Percentiles rank a stretch among this genome's conserved stretches.
Conservation (phyloP, 2,888 invertebrate genomes). For the Anticlea derivata region DNA sequence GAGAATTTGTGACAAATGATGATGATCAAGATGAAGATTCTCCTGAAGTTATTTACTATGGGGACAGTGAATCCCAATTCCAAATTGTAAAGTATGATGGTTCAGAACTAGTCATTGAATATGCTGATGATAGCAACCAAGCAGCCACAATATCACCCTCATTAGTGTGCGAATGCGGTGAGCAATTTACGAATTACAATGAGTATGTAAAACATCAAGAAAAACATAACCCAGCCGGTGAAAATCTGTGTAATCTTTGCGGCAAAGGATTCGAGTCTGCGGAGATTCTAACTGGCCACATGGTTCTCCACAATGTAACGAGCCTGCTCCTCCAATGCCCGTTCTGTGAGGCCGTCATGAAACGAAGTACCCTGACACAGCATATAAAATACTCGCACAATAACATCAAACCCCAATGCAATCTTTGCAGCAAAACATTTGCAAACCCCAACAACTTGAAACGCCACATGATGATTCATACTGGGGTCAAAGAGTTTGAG, state of each 20-base stretch:
- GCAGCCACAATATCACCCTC: constrained; percentile 69
- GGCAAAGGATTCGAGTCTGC: constrained; percentile 76
- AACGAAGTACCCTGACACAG: constrained; percentile 68
- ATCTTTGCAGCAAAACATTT: constrained; percentile 72
- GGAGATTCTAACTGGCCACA: constrained; percentile 74
- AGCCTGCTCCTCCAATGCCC: constrained; percentile 67
- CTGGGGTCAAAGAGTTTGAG: constrained; percentile 70
- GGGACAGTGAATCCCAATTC: constrained; percentile 68
- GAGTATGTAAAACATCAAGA: constrained; percentile 74
- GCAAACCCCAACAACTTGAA: constrained; percentile 78
- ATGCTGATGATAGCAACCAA: constrained; percentile 67
- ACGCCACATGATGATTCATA: constrained; percentile 79
- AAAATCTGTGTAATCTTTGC: constrained; percentile 70
- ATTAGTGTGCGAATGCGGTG: constrained; percentile 75
- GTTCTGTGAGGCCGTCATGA: constrained; percentile 68
- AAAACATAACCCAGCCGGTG: constrained; percentile 67
- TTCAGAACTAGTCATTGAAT: constrained; percentile 74
- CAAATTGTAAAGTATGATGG: constrained; percentile 76
- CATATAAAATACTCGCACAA: constrained; percentile 78
- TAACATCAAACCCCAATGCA: constrained; percentile 70
- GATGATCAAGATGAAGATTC: constrained; percentile 59
- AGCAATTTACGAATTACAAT: constrained; percentile 65
- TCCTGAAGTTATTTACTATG: constrained; percentile 73
- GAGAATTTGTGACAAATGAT: constrained; percentile 53
- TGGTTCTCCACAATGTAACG: constrained; percentile 66